phyloP scores from a whole-genome alignment of 2,797 vertebrate species.

The Selene dorsalis region DNA sequence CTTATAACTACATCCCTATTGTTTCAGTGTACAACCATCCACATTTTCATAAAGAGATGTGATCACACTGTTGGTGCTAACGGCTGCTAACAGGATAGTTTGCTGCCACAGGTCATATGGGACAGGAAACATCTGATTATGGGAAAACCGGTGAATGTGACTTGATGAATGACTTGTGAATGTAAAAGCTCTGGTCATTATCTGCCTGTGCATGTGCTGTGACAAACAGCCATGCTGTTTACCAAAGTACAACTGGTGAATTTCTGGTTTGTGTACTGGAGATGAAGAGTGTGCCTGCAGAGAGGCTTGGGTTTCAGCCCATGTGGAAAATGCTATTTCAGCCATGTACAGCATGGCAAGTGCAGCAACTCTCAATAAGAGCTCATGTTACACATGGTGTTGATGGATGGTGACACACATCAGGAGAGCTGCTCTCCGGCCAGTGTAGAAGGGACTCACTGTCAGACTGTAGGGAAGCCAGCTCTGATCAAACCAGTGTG shows the following conservation, averaged over 20 bases:
- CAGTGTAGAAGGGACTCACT: background rate
- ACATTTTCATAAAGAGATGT: no score
- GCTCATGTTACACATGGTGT: slow-evolving; percentile 51
- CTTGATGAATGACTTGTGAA: background rate
- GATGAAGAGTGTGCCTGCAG: slow-evolving; percentile 37
- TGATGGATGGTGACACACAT: slow-evolving; percentile 46
- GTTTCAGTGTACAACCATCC: no score
- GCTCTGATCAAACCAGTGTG: no score
- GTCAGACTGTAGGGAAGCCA: no score
- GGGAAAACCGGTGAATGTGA: no score
- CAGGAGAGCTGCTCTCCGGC: slow-evolving; percentile 34
- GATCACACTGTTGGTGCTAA: no score
- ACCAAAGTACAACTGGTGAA: slow-evolving; percentile 3
- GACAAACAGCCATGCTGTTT: slow-evolving; percentile 23
- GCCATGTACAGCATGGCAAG: slow-evolving; percentile 56
- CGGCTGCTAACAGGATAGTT: no score
- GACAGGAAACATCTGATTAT: background rate
- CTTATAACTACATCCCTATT: no score
- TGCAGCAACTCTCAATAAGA: slow-evolving; percentile 32
- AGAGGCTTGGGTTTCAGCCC: slow-evolving; percentile 60
- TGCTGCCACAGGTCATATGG: no score
- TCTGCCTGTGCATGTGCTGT: slow-evolving; percentile 13
- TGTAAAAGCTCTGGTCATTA: background rate
- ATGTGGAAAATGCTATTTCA: slow-evolving; percentile 63
- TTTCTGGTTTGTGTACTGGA: slow-evolving; percentile 30